These are phyloP conservation scores for roundworm (Caenorhabditis elegans) DNA, from an alignment of 1,140 invertebrate species.

Conservation along the genomic window WBcel235 BX284602.5:8595501-8596000, in stretches of 20 bases:
- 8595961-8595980: too few species aligned
- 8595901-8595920: too few species aligned
- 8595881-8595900: too few species aligned
- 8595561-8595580: too few species aligned
- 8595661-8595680: background rate
- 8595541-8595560: too few species aligned
- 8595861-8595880: too few species aligned
- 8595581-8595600: background rate
- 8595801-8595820: background rate
- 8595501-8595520: background rate
- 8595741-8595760: background rate
- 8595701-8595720: background rate
- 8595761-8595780: background rate
- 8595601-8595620: background rate
- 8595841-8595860: background rate
- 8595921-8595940: too few species aligned
- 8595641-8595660: background rate
- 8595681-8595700: background rate
- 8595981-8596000: too few species aligned
- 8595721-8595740: background rate
- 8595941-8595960: too few species aligned
- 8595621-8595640: background rate
- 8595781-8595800: background rate
- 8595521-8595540: background rate
- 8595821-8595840: background rate